A percentile compares a stretch with the other conserved stretches of the same genome.
Evolutionary conservation across 2,888 invertebrate species (phyloP).

Genomic region (Polydrusus cervinus): DNA sequence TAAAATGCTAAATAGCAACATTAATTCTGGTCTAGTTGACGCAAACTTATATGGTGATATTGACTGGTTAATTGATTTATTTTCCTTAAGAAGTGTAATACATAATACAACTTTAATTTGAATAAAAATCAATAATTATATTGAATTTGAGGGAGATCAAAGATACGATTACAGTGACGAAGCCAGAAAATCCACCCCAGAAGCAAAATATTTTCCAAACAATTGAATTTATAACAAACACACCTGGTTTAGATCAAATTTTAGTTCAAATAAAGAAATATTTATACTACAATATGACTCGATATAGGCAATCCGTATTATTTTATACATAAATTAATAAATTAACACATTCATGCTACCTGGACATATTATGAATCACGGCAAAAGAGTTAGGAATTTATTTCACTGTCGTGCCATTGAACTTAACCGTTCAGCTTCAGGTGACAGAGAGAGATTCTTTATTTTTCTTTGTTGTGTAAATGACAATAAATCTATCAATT

Average conservation of each 20-base stretch:
- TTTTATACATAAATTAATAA: not conserved
- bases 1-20: not conserved
- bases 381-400: conserved; percentile 8
- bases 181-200: no score
- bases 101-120: no score
- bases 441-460: not conserved
- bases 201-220: no score
- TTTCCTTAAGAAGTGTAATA: not conserved
- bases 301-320: not conserved
- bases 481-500: not conserved
- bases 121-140: no score
- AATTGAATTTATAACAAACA: no score
- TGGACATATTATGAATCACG: conserved; percentile 11
- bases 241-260: no score
- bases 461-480: conserved; percentile 26
- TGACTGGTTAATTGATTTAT: not conserved
- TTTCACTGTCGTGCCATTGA: conserved; percentile 20
- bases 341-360: conserved; percentile 13
- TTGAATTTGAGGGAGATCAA: no score
- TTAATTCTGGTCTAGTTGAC: not conserved
- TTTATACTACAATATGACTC: no score
- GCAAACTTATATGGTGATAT: not conserved
- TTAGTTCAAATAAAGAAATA: no score
- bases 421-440: conserved; percentile 18
- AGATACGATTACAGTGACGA: no score